Evolutionary conservation across 2,888 invertebrate genomes (phyloP).

Genomic region (Enchytraeus crypticus): DNA sequence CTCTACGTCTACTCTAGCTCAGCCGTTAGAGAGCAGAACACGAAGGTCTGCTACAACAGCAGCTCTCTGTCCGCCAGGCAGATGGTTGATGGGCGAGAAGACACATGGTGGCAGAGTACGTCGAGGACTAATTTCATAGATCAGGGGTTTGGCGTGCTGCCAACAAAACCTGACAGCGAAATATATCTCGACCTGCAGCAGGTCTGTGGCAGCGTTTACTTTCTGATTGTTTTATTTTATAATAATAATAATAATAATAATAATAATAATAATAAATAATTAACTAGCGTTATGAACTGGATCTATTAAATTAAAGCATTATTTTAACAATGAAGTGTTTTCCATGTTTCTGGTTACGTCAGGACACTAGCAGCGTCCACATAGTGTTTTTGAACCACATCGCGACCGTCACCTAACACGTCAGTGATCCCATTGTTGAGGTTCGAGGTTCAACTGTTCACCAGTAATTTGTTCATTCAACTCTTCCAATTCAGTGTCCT

Average conservation of each 20-base stretch:
- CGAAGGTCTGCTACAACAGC: constrained; percentile 7
- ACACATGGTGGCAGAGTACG: constrained; percentile 34
- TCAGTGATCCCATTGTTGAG: no score
- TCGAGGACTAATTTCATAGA: constrained; percentile 25
- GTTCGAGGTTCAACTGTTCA: no score
- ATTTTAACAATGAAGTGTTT: no score
- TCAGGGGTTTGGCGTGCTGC: constrained; percentile 12
- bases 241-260: background rate
- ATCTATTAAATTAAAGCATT: no score
- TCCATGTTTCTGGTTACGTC: no score
- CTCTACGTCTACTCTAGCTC: background rate
- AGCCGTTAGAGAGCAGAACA: background rate
- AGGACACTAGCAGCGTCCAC: no score
- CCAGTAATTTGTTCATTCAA: no score
- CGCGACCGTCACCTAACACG: no score
- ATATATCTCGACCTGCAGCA: constrained; percentile 30
- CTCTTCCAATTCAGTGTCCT: no score
- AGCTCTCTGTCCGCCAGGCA: constrained; percentile 3
- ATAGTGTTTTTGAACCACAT: no score
- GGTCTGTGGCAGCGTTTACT: constrained; percentile 10
- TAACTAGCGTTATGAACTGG: no score
- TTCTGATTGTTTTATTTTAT: background rate
- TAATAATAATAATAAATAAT: no score
- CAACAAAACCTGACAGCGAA: constrained; percentile 16
- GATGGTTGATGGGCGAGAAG: constrained; percentile 31